Conservation (phyloP, 2,113 vertebrate species). For the Eudyptes chrysolophus region DNA sequence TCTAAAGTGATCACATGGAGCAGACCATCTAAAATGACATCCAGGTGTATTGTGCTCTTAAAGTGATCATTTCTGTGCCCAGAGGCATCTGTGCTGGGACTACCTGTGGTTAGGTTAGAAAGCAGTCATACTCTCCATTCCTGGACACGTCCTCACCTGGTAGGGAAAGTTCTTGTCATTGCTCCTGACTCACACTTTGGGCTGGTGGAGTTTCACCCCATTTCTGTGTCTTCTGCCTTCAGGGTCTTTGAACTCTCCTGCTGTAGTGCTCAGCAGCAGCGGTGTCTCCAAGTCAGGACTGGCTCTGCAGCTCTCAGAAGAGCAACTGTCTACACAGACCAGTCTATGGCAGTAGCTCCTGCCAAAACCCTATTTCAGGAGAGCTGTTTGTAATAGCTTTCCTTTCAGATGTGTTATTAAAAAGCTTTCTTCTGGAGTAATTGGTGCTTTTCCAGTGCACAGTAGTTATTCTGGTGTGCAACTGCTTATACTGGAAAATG, state of each 20-base stretch:
- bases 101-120: background rate
- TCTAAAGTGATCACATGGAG: background rate
- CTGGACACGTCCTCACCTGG: background rate
- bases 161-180: slow-evolving; percentile 29
- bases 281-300: background rate
- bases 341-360: background rate
- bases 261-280: background rate
- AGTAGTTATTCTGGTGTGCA: background rate
- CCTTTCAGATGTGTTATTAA: slow-evolving; percentile 18
- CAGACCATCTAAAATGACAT: background rate
- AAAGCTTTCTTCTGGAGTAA: background rate
- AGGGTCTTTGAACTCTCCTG: background rate
- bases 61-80: background rate
- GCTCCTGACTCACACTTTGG: background rate
- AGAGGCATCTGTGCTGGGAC: background rate
- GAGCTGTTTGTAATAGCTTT: background rate
- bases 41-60: background rate
- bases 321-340: background rate
- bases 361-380: background rate
- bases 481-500: background rate
- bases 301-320: background rate
- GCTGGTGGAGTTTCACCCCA: background rate
- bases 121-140: background rate
- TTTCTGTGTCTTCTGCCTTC: background rate
- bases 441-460: background rate